phyloP scores from a whole-genome alignment of 1,140 invertebrate genomes.

The Drosophila virilis region DNA sequence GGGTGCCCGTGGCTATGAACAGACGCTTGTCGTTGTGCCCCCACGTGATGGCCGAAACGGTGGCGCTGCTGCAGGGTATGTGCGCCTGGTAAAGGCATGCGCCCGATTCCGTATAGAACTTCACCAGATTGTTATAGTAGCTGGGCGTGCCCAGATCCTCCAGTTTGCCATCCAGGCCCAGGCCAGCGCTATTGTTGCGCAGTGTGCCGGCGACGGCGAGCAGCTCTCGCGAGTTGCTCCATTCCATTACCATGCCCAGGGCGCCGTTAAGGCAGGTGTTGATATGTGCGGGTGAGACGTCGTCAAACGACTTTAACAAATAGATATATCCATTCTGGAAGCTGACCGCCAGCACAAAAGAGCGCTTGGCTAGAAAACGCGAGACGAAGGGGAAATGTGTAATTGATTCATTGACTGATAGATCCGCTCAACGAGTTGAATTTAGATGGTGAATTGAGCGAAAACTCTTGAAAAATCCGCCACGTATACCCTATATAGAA shows the following conservation, averaged over 20 bases:
- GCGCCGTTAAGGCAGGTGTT: conserved; percentile 90
- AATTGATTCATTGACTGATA: neutral
- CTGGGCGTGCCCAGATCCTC: conserved; percentile 74
- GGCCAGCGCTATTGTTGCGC: conserved; percentile 50
- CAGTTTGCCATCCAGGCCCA: conserved; percentile 61
- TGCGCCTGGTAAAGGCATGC: conserved; percentile 90
- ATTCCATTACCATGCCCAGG: conserved; percentile 93
- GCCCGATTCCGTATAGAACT: conserved; percentile 92
- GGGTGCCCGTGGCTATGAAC: conserved; percentile 95
- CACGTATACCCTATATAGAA: no score
- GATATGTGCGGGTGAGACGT: conserved; percentile 90
- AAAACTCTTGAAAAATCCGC: no score
- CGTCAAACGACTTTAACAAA: conserved; percentile 95
- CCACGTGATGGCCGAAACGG: conserved; percentile 97
- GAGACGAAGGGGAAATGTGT: neutral
- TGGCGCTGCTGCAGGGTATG: conserved; percentile 89
- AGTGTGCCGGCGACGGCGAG: conserved; percentile 95
- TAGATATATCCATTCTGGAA: conserved; percentile 95
- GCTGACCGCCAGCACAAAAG: conserved; percentile 93
- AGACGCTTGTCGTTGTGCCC: conserved; percentile 98
- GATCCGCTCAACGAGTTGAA: no score
- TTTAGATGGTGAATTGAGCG: no score
- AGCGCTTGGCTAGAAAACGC: conserved; percentile 85
- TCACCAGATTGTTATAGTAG: conserved; percentile 85
- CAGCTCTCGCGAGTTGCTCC: conserved; percentile 97